These are phyloP conservation scores for Gymnogyps californianus DNA, from an alignment of 2,113 vertebrate genomes.

Conservation along the genomic window DNA sequence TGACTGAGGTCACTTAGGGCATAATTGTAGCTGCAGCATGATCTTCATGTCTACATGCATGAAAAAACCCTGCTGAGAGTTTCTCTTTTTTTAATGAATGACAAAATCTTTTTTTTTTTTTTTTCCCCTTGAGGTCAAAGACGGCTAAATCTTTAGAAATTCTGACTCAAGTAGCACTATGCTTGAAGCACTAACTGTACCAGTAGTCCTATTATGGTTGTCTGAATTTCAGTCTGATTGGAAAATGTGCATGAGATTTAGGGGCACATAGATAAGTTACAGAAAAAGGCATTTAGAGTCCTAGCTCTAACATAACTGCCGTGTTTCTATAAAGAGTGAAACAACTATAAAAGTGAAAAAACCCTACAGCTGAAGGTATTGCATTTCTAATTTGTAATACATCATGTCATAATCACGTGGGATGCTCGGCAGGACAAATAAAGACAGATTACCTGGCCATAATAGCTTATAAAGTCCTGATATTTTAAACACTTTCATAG, in stretches of 20 bases:
- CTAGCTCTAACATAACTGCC: neutral
- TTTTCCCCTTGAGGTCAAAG: neutral
- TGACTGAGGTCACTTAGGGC: neutral
- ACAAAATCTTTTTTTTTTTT: neutral
- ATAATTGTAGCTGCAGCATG: neutral
- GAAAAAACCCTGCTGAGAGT: neutral
- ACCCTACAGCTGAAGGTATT: neutral
- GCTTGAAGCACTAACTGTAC: neutral
- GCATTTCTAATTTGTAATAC: conserved; percentile 13
- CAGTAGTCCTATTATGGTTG: neutral
- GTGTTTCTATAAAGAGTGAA: neutral
- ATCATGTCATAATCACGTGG: neutral
- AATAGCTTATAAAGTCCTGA: conserved; percentile 45
- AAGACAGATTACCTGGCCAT: conserved; percentile 19
- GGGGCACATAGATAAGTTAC: neutral
- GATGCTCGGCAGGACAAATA: conserved; percentile 37
- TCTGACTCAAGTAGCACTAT: neutral
- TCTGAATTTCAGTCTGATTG: neutral
- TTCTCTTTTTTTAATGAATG: neutral
- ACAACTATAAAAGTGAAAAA: neutral
- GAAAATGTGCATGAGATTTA: neutral
- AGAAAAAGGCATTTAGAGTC: neutral
- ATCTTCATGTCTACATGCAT: neutral
- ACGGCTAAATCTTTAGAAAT: neutral
- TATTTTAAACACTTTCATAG: conserved; percentile 45